Conservation (phyloP, 1,140 invertebrate species). For the Drosophila bipectinata region DNA sequence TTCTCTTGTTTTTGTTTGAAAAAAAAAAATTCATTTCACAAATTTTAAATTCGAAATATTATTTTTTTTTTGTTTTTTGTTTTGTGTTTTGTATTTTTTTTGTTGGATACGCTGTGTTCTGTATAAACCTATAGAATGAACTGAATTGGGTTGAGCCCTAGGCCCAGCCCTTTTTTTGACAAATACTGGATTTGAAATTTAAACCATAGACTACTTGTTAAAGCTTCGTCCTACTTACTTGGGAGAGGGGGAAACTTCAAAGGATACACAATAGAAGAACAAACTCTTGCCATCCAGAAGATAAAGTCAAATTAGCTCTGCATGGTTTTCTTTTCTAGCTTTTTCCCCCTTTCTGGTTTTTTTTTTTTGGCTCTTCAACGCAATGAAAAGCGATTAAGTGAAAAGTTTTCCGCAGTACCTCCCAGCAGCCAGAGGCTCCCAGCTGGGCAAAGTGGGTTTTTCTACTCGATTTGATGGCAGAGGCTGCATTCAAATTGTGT, state of each 20-base stretch:
- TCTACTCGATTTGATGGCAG: conserved; percentile 74
- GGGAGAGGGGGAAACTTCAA: not conserved
- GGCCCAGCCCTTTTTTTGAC: too few species aligned
- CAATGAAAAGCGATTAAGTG: conserved; percentile 79
- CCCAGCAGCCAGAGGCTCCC: not conserved
- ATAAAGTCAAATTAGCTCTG: conserved; percentile 79
- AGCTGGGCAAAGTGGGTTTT: conserved; percentile 35
- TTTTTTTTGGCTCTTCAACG: conserved; percentile 42
- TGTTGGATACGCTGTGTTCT: too few species aligned
- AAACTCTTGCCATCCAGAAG: conserved; percentile 37
- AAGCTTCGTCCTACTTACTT: too few species aligned
- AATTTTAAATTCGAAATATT: too few species aligned
- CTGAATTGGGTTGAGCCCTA: too few species aligned
- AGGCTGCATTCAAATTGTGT: conserved; percentile 71
- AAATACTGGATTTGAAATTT: too few species aligned
- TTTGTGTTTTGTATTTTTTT: too few species aligned
- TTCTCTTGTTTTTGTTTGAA: too few species aligned
- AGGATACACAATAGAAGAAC: conserved; percentile 1
- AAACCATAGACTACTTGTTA: too few species aligned
- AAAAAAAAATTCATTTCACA: too few species aligned
- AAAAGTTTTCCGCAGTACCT: conserved; percentile 51
- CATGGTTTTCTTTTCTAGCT: conserved; percentile 61
- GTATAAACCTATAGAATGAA: too few species aligned
- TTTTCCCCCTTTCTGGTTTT: not conserved
- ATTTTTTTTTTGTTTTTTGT: too few species aligned